Conservation (phyloP, 2,113 vertebrate species). For the Ochotona princeps region DNA sequence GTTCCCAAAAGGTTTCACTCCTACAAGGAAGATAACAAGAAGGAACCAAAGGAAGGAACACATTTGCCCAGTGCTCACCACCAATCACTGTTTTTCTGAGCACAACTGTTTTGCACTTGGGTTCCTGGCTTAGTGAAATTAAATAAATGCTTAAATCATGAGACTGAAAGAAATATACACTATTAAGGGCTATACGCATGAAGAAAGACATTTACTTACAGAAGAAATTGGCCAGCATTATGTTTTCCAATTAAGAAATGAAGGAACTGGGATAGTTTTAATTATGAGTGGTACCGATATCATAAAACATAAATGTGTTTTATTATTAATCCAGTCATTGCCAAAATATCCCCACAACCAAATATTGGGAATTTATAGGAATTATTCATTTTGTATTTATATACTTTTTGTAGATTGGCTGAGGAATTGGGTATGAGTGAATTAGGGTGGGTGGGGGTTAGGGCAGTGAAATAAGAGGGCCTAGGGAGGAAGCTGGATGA, state of each 20-base stretch:
- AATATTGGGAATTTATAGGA: background rate
- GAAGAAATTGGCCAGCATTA: background rate
- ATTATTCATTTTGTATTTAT: background rate
- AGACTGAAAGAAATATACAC: background rate
- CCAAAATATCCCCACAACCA: background rate
- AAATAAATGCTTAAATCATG: background rate
- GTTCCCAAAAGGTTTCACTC: background rate
- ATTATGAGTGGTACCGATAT: background rate
- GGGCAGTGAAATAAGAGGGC: background rate
- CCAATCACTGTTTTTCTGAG: background rate
- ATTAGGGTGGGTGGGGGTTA: rapidly evolving
- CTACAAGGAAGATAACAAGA: background rate
- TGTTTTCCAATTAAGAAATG: background rate
- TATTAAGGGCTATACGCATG: background rate
- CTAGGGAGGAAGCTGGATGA: background rate
- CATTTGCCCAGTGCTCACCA: background rate
- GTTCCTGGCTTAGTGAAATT: background rate
- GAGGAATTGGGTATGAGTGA: background rate
- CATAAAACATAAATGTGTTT: background rate
- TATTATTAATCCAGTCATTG: background rate
- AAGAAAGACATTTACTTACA: background rate
- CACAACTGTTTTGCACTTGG: background rate
- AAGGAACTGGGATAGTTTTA: background rate
- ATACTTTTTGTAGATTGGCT: background rate
- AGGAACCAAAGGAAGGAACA: background rate